phyloP scores from a whole-genome alignment of 2,797 vertebrate species.

The Anisognathus igniventris region DNA sequence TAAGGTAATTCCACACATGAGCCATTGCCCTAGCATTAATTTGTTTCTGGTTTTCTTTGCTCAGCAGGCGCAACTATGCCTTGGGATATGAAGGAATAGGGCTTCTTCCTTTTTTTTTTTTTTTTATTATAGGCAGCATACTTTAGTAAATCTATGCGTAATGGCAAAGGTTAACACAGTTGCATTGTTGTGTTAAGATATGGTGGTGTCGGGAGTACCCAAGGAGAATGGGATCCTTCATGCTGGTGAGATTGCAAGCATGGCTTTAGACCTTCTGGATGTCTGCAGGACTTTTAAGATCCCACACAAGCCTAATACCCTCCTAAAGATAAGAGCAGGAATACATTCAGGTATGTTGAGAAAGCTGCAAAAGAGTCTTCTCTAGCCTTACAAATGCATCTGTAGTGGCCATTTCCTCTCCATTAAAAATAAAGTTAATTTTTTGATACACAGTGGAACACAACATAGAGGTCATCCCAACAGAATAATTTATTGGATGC shows the following conservation, averaged over 20 bases:
- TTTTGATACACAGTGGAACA: neutral
- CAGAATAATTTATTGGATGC: neutral
- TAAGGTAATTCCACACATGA: neutral
- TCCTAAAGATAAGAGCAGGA: conserved; percentile 83
- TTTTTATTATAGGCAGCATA: neutral
- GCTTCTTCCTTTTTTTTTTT: neutral
- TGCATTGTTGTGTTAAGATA: conserved; percentile 71
- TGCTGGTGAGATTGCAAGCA: conserved; percentile 80
- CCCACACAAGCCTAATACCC: conserved; percentile 80
- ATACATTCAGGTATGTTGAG: conserved; percentile 81
- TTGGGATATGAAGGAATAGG: neutral
- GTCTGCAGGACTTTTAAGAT: conserved; percentile 84
- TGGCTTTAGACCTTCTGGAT: conserved; percentile 83
- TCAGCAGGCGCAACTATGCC: neutral
- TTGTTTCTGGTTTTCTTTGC: neutral
- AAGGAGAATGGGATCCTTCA: conserved; percentile 82
- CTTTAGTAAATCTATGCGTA: neutral
- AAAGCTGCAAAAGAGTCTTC: neutral
- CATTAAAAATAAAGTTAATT: neutral
- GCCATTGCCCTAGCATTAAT: neutral
- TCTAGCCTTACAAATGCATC: neutral
- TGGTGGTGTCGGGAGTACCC: conserved; percentile 84
- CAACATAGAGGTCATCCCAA: neutral
- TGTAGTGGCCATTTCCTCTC: neutral
- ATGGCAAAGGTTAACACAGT: neutral